Evolutionary conservation across 2,888 invertebrate genomes (phyloP).

Genomic region (Apotomis betuletana): DNA sequence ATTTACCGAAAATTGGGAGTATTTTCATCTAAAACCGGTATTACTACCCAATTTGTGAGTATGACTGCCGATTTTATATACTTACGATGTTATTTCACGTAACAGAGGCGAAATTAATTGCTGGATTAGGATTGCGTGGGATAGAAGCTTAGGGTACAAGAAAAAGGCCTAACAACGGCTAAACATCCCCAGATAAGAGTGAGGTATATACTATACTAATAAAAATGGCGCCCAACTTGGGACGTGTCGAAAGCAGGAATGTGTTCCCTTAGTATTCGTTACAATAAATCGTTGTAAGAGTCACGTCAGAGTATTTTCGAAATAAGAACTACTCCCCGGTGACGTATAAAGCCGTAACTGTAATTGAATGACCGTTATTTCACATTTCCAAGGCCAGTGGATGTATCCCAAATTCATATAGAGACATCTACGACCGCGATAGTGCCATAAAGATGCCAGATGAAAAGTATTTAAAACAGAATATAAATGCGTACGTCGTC

Average conservation of each 20-base stretch:
- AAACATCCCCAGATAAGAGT: neutral
- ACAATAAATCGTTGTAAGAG: constrained; percentile 21
- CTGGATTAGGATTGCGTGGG: constrained; percentile 11
- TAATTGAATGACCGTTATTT: constrained; percentile 32
- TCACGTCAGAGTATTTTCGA: constrained; percentile 23
- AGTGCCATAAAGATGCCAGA: constrained; percentile 35
- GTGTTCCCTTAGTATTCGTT: neutral
- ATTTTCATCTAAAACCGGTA: constrained; percentile 2
- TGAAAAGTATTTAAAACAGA: constrained; percentile 35
- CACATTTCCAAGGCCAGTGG: constrained; percentile 10
- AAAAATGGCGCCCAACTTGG: constrained; percentile 11
- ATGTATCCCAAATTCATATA: constrained; percentile 27
- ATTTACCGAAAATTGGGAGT: constrained; percentile 21
- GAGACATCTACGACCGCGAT: constrained; percentile 22
- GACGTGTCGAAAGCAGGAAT: constrained; percentile 5
- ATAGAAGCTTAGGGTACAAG: constrained; percentile 1
- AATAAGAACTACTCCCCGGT: constrained; percentile 32
- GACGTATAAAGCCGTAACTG: constrained; percentile 31
- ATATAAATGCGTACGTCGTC: constrained; percentile 19
- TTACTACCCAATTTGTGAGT: neutral
- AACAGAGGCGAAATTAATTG: constrained; percentile 12
- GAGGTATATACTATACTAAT: neutral
- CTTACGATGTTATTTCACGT: constrained; percentile 8
- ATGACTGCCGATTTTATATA: constrained; percentile 3
- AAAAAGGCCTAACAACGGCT: constrained; percentile 4